Evolutionary conservation across 2,888 invertebrate species (phyloP).

Genomic region (Dilophus febrilis): DNA sequence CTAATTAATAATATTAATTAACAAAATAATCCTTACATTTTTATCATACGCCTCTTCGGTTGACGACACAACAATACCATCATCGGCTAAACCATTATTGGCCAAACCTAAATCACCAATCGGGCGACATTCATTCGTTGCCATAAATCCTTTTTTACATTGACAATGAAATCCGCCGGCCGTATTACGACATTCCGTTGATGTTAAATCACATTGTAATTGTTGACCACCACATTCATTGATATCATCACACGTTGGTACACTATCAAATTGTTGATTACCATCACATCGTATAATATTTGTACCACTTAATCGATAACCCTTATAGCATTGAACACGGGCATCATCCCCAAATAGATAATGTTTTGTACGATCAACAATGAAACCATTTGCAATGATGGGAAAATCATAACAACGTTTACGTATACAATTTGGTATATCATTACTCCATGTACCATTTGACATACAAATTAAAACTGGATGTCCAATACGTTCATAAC

Average conservation of each 20-base stretch:
- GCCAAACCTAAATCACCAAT: constrained; percentile 66
- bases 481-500: constrained; percentile 72
- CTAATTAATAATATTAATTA: background rate
- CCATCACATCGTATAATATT: constrained; percentile 72
- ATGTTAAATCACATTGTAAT: constrained; percentile 77
- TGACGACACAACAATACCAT: constrained; percentile 69
- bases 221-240: constrained; percentile 81
- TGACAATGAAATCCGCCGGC: constrained; percentile 80
- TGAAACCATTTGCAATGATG: constrained; percentile 70
- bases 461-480: constrained; percentile 89
- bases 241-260: constrained; percentile 80
- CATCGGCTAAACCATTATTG: constrained; percentile 80
- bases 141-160: constrained; percentile 65
- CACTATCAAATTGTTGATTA: constrained; percentile 64
- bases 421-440: constrained; percentile 73
- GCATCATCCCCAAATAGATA: constrained; percentile 83
- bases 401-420: constrained; percentile 42
- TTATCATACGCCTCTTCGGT: constrained; percentile 69
- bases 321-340: constrained; percentile 77
- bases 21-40: constrained; percentile 37
- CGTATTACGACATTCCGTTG: constrained; percentile 79
- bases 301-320: constrained; percentile 69
- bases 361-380: constrained; percentile 56
- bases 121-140: constrained; percentile 76
- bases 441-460: constrained; percentile 88